Evolutionary conservation across 2,113 vertebrate species (phyloP).

Genomic region (Sisor rabdophorus): DNA sequence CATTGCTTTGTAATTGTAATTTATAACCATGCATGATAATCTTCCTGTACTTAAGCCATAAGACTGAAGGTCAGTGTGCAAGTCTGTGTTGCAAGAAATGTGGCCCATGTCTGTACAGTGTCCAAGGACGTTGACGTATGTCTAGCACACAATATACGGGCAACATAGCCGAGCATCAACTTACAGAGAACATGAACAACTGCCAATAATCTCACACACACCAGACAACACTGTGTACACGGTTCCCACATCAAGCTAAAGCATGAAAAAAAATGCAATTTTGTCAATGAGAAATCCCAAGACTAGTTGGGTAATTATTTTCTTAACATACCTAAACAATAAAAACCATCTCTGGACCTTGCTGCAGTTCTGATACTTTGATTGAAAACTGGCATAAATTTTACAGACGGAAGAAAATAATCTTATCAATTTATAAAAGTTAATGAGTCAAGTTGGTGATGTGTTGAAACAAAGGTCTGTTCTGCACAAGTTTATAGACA

Average conservation of each 20-base stretch:
- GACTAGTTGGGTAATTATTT: too few relatives aligned
- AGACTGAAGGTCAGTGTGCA: slow-evolving; percentile 3
- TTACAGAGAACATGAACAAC: slow-evolving; percentile 2
- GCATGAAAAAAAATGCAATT: too few relatives aligned
- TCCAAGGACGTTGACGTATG: background rate
- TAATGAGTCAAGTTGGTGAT: background rate
- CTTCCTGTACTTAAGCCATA: slow-evolving; percentile 3
- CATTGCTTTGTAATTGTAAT: too few relatives aligned
- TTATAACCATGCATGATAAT: background rate
- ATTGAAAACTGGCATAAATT: background rate
- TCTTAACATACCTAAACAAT: too few relatives aligned
- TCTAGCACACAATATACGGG: background rate
- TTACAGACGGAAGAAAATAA: background rate
- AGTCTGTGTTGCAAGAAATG: background rate
- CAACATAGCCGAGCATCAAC: background rate
- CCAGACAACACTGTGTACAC: background rate
- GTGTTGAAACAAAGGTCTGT: background rate
- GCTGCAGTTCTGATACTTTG: too few relatives aligned
- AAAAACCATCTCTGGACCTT: too few relatives aligned
- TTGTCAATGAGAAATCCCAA: too few relatives aligned
- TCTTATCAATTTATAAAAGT: background rate
- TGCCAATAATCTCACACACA: slow-evolving; percentile 16
- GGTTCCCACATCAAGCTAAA: background rate
- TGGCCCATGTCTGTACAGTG: background rate
- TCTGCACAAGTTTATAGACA: slow-evolving; percentile 15